Base-by-base conservation (phyloP, 2,797 vertebrate genomes). In the Trachurus trachurus region DNA sequence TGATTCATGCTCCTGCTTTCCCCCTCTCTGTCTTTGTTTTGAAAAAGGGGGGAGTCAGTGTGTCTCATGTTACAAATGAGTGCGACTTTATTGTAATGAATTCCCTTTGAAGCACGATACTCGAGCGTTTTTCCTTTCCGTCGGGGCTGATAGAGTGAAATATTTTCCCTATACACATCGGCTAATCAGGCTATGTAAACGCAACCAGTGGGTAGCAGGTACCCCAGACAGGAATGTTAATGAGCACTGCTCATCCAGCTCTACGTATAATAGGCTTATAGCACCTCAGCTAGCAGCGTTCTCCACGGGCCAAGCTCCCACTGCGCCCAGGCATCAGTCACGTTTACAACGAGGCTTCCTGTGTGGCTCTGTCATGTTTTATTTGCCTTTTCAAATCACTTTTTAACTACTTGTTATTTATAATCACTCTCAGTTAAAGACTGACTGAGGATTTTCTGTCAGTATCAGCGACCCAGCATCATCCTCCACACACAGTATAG, bases 141-240 rank as follows among this genome's bases (percentile, higher is more conserved):
- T 42, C 5, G 26, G 66, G 34, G 66, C 52, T 45, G 50, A 80
- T 65, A 1, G 47, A 29, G 68, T 63, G 71, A 81, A 82, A 84
- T 86, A 65, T 75, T 80, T 80, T 52, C 63, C 54, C 29, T 73
- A 73, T 73, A 73, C 66, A 76, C 67, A 56, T 70, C 29, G 26
- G 66, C 82, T 91, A 87, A 92, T 91, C 82, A 78, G 62, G 74
- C 83, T 88, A 76, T 89, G 84, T 90, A 92, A 93, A 92, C 80
- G 13, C 60, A 75, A 84, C 78, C 89, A 74, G 86, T 70, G 69
- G 82, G 90, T 77, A 86, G 86, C 85, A 86, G 84, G 89, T 92
- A 87, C 91, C 82, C 84, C 91, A 91, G 91, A 93, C 92, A 92
- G 91, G 92, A 94, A 93, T 93, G 86, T 93, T 94, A 91, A 93